These are phyloP conservation scores for Chamaetylas fuelleborni DNA, from an alignment of 2,113 vertebrate genomes.

Conservation along the genomic window DNA sequence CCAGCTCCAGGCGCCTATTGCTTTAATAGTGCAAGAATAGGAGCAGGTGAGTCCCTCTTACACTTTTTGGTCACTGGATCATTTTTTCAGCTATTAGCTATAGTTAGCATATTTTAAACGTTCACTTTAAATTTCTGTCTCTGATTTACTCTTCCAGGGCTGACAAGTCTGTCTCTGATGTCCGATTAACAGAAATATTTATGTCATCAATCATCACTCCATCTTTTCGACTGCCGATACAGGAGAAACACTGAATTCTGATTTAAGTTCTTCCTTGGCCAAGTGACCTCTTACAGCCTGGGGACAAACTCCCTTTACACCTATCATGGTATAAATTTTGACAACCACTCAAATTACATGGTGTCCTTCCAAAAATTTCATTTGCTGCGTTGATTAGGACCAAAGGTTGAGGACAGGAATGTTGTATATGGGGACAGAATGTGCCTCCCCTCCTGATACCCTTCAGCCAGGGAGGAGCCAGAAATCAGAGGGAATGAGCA, in stretches of 20 bases:
- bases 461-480: neutral
- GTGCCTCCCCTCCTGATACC: neutral
- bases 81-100: neutral
- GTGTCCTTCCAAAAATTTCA: neutral
- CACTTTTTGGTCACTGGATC: neutral
- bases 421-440: neutral
- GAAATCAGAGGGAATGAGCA: neutral
- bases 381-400: neutral
- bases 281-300: neutral
- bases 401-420: neutral
- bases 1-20: rapidly evolving
- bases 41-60: neutral
- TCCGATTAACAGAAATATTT: neutral
- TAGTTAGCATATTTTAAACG: neutral
- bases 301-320: neutral
- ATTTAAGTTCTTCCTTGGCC: neutral
- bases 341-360: neutral
- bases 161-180: neutral
- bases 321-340: neutral
- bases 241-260: neutral
- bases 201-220: neutral
- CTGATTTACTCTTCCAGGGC: neutral
- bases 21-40: neutral
- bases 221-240: neutral
- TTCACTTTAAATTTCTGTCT: neutral